These are phyloP conservation scores for Pholis gunnellus DNA, from an alignment of 2,113 vertebrate genomes.

Conservation along the genomic window DNA sequence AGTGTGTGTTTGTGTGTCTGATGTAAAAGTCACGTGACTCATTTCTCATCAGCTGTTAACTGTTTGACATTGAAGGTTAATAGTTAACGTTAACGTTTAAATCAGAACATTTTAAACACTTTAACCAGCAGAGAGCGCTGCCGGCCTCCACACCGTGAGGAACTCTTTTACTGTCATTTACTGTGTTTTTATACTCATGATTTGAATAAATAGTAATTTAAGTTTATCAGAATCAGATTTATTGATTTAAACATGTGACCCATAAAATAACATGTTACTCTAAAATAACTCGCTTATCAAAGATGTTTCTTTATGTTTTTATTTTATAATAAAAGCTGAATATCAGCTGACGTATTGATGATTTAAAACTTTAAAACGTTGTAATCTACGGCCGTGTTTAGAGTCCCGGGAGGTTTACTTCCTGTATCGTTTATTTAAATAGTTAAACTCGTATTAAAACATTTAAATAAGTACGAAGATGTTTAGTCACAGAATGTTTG, in stretches of 20 bases:
- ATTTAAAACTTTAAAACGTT: too few relatives aligned
- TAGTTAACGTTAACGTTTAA: background rate
- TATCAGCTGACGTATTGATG: too few relatives aligned
- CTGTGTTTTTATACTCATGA: background rate
- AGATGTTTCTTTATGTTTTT: background rate
- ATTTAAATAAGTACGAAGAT: too few relatives aligned
- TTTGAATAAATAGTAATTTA: too few relatives aligned
- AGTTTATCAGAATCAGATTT: background rate
- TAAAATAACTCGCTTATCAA: background rate
- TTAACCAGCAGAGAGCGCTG: too few relatives aligned
- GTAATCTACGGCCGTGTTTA: too few relatives aligned
- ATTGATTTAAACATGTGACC: background rate
- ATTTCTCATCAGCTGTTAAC: slow-evolving; percentile 23
- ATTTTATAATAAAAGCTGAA: too few relatives aligned
- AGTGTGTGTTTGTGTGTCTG: slow-evolving; percentile 33
- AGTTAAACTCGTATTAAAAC: too few relatives aligned
- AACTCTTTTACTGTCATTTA: too few relatives aligned
- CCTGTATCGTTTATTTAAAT: background rate
- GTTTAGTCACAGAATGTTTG: background rate
- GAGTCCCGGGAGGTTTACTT: too few relatives aligned
- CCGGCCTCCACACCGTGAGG: too few relatives aligned
- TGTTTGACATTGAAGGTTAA: background rate
- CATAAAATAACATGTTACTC: background rate
- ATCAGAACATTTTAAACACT: background rate
- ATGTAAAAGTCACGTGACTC: slow-evolving; percentile 16